Evolutionary conservation across 2,888 invertebrate genomes (phyloP), one percentile per base, ranked within the genome.

Genomic region (Sericinus montela): DNA sequence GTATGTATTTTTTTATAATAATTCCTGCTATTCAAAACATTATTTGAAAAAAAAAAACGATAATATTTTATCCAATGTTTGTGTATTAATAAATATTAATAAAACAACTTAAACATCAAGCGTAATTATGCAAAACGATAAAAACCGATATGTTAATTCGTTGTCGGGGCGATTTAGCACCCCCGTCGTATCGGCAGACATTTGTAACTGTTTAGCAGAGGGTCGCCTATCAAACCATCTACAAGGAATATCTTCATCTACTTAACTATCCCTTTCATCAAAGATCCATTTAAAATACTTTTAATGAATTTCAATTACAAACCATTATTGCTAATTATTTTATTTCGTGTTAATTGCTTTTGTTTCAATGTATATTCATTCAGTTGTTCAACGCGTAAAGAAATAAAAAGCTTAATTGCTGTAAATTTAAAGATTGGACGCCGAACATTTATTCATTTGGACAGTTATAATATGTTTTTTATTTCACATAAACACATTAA

Each of bases 101-200:
- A 29, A 46, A 38, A 42, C 34, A 46, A 19, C 42, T 38, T 11
- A 56, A 49, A 52, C 54, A 55, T 55, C 51, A 55, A 50, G 53
- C 45, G 51, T 60, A 74, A 80, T 80, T 81, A 83, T 81, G 80
- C 71, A 76, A 81, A 84, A 75, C 68, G 72, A 75, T 76, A 75
- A 75, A 75, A 72, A 75, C 69, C 67, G 74, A 79, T 84, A 86
- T 86, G 86, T 79, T 80, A 87, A 87, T 85, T 63, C 51, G 67
- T 67, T 67, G 68, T 60, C 62, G 59, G 76, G 80, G 79, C 86
- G 83, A 86, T 86, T 88, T 83, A 86, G 81, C 85, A 73, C 83
- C 86, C 83, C 77, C 56, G 54, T 37, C 56, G 58, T 63, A 72
- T 68, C 62, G 58, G 54, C 51, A 55, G 63, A 75, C 78, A 80